These are phyloP conservation scores for Montipora foliosa DNA, from an alignment of 64 coral and sea anemone species.

Conservation along the genomic window DNA sequence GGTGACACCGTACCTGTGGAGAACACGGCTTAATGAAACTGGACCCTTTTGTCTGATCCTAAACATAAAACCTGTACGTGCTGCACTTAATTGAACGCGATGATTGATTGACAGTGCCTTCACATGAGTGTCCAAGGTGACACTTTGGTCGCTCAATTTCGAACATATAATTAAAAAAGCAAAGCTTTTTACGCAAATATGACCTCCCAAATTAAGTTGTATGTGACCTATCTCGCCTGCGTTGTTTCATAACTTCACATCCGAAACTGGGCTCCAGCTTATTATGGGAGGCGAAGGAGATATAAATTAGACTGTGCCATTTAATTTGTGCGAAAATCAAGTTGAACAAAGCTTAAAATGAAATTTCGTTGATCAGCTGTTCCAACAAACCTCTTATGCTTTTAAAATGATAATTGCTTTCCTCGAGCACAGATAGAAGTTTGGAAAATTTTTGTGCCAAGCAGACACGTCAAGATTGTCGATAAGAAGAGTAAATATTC, in stretches of 20 bases:
- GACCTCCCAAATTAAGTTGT: background rate
- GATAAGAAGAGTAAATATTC: conserved; percentile 28
- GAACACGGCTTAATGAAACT: background rate
- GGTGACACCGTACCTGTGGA: background rate
- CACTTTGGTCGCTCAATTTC: background rate
- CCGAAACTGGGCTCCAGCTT: background rate
- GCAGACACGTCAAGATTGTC: background rate
- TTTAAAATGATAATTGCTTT: conserved; percentile 31
- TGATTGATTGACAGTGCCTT: conserved; percentile 33
- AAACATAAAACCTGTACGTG: background rate
- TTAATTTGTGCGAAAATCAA: background rate
- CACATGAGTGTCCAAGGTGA: conserved; percentile 16
- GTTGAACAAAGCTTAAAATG: background rate
- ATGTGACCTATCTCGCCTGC: background rate
- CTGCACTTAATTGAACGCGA: conserved; percentile 24
- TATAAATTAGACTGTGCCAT: background rate
- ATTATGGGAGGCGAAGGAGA: background rate
- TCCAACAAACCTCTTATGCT: background rate
- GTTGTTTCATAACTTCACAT: background rate
- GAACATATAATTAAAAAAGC: conserved; percentile 37
- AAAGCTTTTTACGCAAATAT: background rate
- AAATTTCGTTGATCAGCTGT: conserved; percentile 8
- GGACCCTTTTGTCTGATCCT: background rate
- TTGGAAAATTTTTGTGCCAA: background rate
- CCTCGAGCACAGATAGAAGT: background rate